Conservation (phyloP, 2,888 invertebrate genomes). For the Dryocosmus kuriphilus region DNA sequence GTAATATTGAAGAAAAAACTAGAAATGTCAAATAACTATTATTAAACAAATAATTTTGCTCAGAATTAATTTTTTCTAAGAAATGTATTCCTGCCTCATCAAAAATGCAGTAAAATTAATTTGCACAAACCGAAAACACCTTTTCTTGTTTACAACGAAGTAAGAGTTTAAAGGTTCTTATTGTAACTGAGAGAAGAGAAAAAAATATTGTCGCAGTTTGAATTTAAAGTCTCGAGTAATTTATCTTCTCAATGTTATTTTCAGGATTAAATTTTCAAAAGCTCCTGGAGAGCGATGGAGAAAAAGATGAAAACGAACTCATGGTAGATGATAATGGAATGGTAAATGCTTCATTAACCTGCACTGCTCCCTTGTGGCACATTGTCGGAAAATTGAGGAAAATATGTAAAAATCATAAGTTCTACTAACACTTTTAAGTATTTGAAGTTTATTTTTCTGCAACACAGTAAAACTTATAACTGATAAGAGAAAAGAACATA, state of each 20-base stretch:
- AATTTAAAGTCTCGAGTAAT: not conserved
- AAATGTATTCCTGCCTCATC: too few species aligned
- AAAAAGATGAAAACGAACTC: slow-evolving; percentile 36
- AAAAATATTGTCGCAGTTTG: not conserved
- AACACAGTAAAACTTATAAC: too few species aligned
- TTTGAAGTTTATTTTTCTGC: not conserved
- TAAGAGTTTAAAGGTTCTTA: too few species aligned
- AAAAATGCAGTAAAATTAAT: too few species aligned
- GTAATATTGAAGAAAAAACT: too few species aligned
- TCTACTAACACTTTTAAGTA: slow-evolving; percentile 12
- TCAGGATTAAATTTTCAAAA: slow-evolving; percentile 2
- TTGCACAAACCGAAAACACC: too few species aligned
- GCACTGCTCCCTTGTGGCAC: slow-evolving; percentile 64
- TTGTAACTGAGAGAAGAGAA: not conserved
- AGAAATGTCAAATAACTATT: too few species aligned
- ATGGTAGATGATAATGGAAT: slow-evolving; percentile 66
- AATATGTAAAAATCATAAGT: slow-evolving; percentile 36
- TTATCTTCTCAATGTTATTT: not conserved
- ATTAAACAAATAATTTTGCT: too few species aligned
- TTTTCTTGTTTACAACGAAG: too few species aligned
- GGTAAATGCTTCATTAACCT: slow-evolving; percentile 70
- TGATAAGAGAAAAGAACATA: too few species aligned
- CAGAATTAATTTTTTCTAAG: too few species aligned
- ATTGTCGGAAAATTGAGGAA: slow-evolving; percentile 49
- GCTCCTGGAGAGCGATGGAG: slow-evolving; percentile 5